These are phyloP conservation scores for Oenanthe melanoleuca DNA, from an alignment of 2,113 vertebrate genomes.

Conservation along the genomic window DNA sequence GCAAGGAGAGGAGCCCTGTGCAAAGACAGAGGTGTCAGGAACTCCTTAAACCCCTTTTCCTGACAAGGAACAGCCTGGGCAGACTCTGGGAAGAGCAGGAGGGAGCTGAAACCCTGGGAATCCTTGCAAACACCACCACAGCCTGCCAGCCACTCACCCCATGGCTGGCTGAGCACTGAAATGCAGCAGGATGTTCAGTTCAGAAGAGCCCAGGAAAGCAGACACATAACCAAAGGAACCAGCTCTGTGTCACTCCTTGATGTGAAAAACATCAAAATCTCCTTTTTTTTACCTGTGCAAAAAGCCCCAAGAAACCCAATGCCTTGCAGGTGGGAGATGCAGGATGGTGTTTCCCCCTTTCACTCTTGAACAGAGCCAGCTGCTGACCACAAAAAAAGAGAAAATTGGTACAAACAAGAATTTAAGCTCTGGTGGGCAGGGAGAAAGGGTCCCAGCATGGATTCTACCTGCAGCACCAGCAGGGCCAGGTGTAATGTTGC, in stretches of 20 bases:
- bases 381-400: background rate
- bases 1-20: background rate
- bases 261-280: background rate
- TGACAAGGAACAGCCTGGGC: background rate
- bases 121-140: background rate
- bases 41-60: background rate
- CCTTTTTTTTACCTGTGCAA: background rate
- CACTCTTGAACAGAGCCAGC: background rate
- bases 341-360: background rate
- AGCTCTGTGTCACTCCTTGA: background rate
- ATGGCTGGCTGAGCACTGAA: accelerated
- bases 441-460: background rate
- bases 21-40: background rate
- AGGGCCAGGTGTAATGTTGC: background rate
- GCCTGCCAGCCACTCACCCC: accelerated
- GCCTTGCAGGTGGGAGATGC: background rate
- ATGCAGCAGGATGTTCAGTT: background rate
- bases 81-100: background rate
- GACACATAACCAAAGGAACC: background rate
- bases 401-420: background rate
- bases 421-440: background rate
- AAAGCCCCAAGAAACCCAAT: background rate
- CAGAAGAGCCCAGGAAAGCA: background rate
- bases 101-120: background rate
- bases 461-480: background rate